These are phyloP conservation scores for Ornithorhynchus anatinus DNA, from an alignment of 2,113 vertebrate genomes.

Conservation along the genomic window DNA sequence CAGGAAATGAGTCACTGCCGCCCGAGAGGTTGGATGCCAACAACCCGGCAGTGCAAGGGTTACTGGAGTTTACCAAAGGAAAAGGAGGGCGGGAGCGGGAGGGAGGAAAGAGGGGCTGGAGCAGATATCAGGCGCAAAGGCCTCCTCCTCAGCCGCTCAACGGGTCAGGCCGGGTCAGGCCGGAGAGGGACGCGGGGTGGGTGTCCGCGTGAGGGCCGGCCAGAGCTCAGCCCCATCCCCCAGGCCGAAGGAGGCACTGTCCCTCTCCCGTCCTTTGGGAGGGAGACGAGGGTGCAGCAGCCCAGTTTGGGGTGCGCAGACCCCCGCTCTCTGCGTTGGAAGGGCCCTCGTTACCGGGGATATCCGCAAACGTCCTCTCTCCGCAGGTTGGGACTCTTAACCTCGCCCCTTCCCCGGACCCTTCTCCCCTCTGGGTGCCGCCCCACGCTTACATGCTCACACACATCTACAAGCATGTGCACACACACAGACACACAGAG, in stretches of 20 bases:
- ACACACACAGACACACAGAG: fast-evolving
- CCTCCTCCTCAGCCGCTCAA: too few species aligned
- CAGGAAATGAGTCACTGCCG: constrained; percentile 35
- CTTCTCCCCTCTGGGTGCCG: too few species aligned
- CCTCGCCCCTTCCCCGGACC: fast-evolving
- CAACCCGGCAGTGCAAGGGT: background rate
- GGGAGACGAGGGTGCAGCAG: background rate
- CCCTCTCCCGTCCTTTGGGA: too few species aligned
- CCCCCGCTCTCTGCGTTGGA: too few species aligned
- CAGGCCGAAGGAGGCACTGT: too few species aligned
- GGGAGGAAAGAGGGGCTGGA: background rate
- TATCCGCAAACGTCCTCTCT: fast-evolving
- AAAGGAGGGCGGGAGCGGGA: background rate
- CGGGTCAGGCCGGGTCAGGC: too few species aligned
- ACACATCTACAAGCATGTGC: fast-evolving
- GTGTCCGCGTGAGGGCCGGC: too few species aligned
- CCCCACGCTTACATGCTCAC: too few species aligned
- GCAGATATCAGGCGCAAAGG: background rate
- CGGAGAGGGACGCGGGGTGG: too few species aligned
- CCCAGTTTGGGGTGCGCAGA: background rate
- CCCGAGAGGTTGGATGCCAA: background rate
- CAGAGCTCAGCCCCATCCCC: too few species aligned
- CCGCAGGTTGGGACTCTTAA: background rate
- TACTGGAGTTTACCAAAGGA: background rate
- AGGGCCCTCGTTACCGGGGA: too few species aligned